A percentile compares a stretch with the other conserved stretches of the same genome.
These are phyloP conservation scores for Diplodus sargus DNA, from an alignment of 2,797 vertebrate species.

Conservation along the genomic window DNA sequence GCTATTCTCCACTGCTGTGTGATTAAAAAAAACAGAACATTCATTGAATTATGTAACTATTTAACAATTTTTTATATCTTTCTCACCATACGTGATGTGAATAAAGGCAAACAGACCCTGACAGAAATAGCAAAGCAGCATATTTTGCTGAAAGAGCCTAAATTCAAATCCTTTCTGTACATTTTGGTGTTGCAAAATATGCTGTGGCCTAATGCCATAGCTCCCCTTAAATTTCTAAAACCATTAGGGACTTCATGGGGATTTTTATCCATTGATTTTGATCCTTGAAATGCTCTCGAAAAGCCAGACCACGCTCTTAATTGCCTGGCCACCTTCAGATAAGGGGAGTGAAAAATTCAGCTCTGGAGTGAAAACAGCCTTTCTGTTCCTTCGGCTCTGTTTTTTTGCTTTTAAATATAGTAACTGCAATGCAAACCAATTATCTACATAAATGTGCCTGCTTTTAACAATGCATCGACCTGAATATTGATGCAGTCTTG, in stretches of 20 bases:
- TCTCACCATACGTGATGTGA: not conserved
- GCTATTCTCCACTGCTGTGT: not conserved
- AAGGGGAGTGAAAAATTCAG: constrained; percentile 66
- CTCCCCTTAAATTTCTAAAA: constrained; percentile 70
- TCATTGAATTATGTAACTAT: constrained; percentile 18
- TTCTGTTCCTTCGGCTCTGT: constrained; percentile 46
- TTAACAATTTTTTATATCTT: constrained; percentile 3
- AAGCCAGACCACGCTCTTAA: constrained; percentile 54
- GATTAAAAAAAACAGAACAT: constrained; percentile 15
- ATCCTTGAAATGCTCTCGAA: constrained; percentile 68
- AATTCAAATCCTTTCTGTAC: constrained; percentile 38
- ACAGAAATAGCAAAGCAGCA: not conserved
- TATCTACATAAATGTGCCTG: constrained; percentile 70
- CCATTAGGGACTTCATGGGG: constrained; percentile 77
- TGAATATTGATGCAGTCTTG: constrained; percentile 74
- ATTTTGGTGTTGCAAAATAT: constrained; percentile 46
- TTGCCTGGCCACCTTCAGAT: constrained; percentile 77
- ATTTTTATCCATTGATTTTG: constrained; percentile 65
- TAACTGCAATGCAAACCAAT: constrained; percentile 72
- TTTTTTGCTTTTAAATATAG: constrained; percentile 70
- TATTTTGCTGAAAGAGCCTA: constrained; percentile 5
- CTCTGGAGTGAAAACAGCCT: constrained; percentile 50
- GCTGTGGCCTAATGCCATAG: constrained; percentile 58
- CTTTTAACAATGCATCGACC: constrained; percentile 65
- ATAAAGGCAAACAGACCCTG: constrained; percentile 12